phyloP scores from a whole-genome alignment of 2,797 vertebrate species.

The Argyrosomus regius region DNA sequence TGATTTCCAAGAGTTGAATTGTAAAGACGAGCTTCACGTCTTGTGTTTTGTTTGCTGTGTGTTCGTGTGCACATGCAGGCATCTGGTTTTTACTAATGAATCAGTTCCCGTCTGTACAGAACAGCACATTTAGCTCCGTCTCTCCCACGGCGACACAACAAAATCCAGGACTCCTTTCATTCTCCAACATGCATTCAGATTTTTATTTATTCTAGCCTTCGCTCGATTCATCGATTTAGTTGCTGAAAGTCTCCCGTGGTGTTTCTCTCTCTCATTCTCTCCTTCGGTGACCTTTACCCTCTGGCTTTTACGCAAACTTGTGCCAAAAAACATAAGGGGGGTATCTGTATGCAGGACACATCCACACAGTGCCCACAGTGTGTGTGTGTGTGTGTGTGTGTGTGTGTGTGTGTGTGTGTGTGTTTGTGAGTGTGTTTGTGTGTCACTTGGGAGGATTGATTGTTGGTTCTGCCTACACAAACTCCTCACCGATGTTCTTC shows the following conservation, averaged over 20 bases:
- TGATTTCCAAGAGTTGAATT: no score
- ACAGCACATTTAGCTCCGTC: background rate
- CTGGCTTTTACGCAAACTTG: conserved; percentile 41
- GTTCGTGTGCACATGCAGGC: background rate
- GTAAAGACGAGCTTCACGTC: background rate
- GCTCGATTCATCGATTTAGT: background rate
- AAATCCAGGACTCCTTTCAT: conserved; percentile 1
- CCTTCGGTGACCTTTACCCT: conserved; percentile 60
- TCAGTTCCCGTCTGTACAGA: conserved; percentile 3
- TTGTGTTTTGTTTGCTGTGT: background rate
- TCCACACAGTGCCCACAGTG: conserved; percentile 56
- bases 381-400: conserved; percentile 43
- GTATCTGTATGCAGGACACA: conserved; percentile 75
- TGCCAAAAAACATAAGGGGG: conserved; percentile 48
- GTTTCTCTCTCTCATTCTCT: conserved; percentile 12
- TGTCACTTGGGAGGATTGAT: conserved; percentile 62
- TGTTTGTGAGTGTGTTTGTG: conserved; percentile 42
- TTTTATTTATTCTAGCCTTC: background rate
- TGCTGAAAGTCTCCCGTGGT: conserved; percentile 20
- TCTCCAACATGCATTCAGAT: background rate
- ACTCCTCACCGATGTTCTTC: conserved; percentile 45
- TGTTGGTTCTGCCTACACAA: conserved; percentile 67
- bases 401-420: conserved; percentile 52
- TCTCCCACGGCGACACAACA: conserved; percentile 7
- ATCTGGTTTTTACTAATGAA: conserved; percentile 24